Evolutionary conservation across 2,888 invertebrate species (phyloP), one percentile per base, ranked within the genome.

Genomic region (Plagodis dolabraria): DNA sequence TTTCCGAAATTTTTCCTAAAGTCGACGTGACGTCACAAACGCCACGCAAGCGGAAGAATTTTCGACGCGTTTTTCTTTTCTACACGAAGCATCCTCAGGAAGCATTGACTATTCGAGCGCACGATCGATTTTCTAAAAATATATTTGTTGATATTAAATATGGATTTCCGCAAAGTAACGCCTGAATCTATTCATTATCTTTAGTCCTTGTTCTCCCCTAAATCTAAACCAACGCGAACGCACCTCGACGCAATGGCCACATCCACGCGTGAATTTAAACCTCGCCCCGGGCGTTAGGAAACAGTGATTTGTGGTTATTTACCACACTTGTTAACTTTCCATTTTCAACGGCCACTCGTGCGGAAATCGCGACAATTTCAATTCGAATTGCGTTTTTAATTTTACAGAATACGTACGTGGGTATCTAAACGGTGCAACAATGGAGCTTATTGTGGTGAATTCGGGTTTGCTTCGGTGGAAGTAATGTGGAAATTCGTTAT

Each of bases 231-330:
- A 83, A 77, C 76, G 86, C 74, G 75, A 73, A 83, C 47, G 60
- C 70, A 62, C 46, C 47, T 67, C 5, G 43, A 71, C 71, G 75
- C 75, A 70, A 79, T 79, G 74, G 82, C 79, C 74, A 87, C 80
- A 84, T 80, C 83, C 80, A 81, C 80, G 83, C 85, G 87, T 83
- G 83, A 91, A 91, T 92, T 90, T 87, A 89, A 92, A 92, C 87
- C 85, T 85, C 87, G 89, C 88, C 87, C 77, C 78, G 83, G 82
- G 91, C 80, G 90, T 90, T 90, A 89, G 89, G 82, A 86, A 75
- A 78, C 86, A 74, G 89, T 92, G 92, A 92, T 92, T 92, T 92
- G 92, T 91, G 92, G 92, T 89, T 92, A 91, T 91, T 91, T 91
- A 90, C 89, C 82, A 84, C 88, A 89, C 85, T 82, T 86, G 89